A percentile compares a stretch with the other conserved stretches of the same genome.
These are phyloP conservation scores for Pipistrellus pipistrellus DNA, from an alignment of 2,797 vertebrate genomes.

Conservation along the genomic window DNA sequence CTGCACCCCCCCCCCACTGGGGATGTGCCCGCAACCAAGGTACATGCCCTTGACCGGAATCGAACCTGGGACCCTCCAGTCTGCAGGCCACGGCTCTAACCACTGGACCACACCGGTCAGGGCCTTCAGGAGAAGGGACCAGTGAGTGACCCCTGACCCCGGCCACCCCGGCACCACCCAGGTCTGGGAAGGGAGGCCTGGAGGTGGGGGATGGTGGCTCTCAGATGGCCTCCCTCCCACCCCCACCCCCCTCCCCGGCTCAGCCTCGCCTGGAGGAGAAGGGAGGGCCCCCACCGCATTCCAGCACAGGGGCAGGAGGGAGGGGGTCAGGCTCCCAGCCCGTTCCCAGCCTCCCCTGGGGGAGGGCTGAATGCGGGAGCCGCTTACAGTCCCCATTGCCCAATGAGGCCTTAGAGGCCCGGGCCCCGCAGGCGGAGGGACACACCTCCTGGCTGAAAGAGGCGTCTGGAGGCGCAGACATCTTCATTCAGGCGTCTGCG, in stretches of 20 bases:
- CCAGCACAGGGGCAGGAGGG: conserved; percentile 47
- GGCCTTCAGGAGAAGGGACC: neutral
- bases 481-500: conserved; percentile 91
- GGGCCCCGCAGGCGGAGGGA: neutral
- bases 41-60: too few species aligned
- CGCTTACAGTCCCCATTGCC: conserved; percentile 88
- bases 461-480: conserved; percentile 88
- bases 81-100: too few species aligned
- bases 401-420: too few species aligned
- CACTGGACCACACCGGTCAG: too few species aligned
- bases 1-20: too few species aligned
- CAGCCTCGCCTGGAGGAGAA: neutral
- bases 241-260: neutral
- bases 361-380: conserved; percentile 82
- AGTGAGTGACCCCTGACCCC: neutral
- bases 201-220: neutral
- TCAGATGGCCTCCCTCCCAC: neutral
- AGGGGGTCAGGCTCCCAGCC: neutral
- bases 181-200: neutral
- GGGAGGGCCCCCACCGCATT: neutral
- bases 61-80: too few species aligned
- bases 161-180: neutral
- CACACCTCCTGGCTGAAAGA: conserved; percentile 85
- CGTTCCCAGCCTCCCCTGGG: conserved; percentile 84
- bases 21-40: too few species aligned